These are phyloP conservation scores for Cardiocondyla obscurior DNA, from an alignment of 1,140 invertebrate genomes.

Conservation along the genomic window DNA sequence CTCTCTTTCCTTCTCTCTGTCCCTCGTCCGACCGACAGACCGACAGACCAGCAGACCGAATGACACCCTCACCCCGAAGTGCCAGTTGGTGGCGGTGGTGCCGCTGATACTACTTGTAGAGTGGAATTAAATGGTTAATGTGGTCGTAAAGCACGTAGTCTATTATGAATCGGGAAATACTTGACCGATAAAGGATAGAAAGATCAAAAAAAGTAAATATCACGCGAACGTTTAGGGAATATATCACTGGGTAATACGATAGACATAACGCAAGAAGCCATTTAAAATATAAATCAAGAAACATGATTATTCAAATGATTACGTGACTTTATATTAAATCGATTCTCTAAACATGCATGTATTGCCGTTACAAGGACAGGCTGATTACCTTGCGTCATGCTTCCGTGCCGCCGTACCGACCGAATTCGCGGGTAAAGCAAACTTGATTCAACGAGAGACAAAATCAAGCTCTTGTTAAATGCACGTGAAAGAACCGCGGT, in stretches of 20 bases:
- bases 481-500: constrained; percentile 31
- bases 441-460: constrained; percentile 30
- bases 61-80: constrained; percentile 70
- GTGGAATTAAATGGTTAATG: constrained; percentile 67
- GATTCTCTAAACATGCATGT: neutral
- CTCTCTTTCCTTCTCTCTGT: constrained; percentile 23
- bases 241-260: neutral
- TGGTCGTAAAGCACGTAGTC: constrained; percentile 56
- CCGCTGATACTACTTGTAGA: constrained; percentile 66
- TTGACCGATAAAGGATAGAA: too few relatives aligned
- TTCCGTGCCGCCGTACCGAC: neutral
- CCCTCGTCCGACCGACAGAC: constrained; percentile 58
- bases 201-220: constrained; percentile 1
- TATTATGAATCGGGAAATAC: constrained; percentile 19
- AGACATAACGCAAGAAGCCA: neutral
- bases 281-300: neutral
- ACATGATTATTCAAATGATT: neutral
- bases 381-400: neutral
- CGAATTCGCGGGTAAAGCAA: constrained; percentile 8
- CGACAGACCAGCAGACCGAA: constrained; percentile 69
- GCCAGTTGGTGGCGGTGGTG: constrained; percentile 50
- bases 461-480: constrained; percentile 43
- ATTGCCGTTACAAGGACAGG: neutral
- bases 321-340: neutral
- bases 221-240: neutral